Evolutionary conservation across 2,888 invertebrate species (phyloP), one percentile per base, ranked within the genome.

Genomic region (Endomychus coccineus): DNA sequence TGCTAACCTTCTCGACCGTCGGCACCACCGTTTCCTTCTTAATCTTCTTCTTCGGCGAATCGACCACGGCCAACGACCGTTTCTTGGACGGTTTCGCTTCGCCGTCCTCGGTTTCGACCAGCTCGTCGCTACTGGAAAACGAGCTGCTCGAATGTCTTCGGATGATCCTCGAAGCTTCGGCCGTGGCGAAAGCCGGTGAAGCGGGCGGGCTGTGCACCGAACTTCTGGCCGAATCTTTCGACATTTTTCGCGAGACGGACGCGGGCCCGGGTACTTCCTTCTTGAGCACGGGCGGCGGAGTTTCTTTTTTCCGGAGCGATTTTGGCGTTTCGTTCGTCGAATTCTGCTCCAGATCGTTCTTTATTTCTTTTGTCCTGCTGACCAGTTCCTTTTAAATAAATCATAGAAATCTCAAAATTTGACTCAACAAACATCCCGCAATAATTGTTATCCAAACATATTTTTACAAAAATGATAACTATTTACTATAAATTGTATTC

Each of bases 121-220:
- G 21, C 12, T 53, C 62, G 14, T 55, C 58, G 25, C 42, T 50
- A 42, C 64, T 64, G 0, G 84, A 84, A 57, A 83, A 83, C 1
- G 85, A 85, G 59, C 85, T 86, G 27, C 86, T 87, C 2, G 88
- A 88, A 54, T 88, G 84, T 11, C 88, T 71, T 22, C 87, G 71
- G 51, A 88, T 80, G 38, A 89, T 86, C 53, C 85, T 76, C 1
- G 88, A 85, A 34, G 80, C 81, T 57, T 86, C 86, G 1, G 82
- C 81, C 63, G 73, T 79, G 33, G 76, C 73, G 54, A 75, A 79
- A 58, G 72, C 71, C 45, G 76, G 75, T 1, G 76, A 70, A 2
- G 75, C 68, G 3, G 74, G 73, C 36, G 47, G 56, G 30, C 64
- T 63, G 17, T 61, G 59, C 3, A 56, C 40, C 0, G 63, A 62